Evolutionary conservation across 1,140 invertebrate species (phyloP).

Genomic region (Wiebesia pumilae): DNA sequence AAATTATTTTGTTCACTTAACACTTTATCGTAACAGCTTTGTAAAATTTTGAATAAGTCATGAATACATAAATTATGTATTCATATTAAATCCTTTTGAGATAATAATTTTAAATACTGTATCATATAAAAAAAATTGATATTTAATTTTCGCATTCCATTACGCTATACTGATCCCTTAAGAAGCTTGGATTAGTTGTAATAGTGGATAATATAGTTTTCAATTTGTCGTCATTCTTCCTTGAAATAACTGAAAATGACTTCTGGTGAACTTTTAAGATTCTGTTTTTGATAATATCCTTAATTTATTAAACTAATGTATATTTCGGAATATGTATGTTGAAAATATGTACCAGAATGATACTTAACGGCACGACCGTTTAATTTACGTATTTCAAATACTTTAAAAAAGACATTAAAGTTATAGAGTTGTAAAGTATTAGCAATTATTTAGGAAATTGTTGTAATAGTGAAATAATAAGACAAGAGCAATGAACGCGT

Average conservation of each 20-base stretch:
- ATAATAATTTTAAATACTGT: too few species aligned
- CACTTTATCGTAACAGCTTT: too few species aligned
- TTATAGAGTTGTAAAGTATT: constrained; percentile 8
- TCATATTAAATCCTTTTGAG: too few species aligned
- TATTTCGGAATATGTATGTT: neutral
- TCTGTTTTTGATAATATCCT: neutral
- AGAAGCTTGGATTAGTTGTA: neutral
- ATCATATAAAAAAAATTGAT: too few species aligned
- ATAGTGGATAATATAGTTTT: too few species aligned
- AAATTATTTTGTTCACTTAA: too few species aligned
- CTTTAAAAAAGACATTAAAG: neutral
- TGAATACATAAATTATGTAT: too few species aligned
- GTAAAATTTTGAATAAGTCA: too few species aligned
- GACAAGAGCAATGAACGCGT: neutral
- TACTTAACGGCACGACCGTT: neutral
- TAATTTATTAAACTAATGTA: neutral
- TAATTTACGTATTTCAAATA: neutral
- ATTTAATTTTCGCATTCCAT: too few species aligned
- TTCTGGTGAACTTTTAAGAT: neutral
- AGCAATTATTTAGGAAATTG: neutral
- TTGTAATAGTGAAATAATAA: neutral
- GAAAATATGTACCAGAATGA: neutral
- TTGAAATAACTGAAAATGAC: neutral
- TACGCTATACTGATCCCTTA: neutral
- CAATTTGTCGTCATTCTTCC: neutral